These are phyloP conservation scores for Argyrosomus regius DNA, from an alignment of 2,797 vertebrate genomes.

Conservation along the genomic window DNA sequence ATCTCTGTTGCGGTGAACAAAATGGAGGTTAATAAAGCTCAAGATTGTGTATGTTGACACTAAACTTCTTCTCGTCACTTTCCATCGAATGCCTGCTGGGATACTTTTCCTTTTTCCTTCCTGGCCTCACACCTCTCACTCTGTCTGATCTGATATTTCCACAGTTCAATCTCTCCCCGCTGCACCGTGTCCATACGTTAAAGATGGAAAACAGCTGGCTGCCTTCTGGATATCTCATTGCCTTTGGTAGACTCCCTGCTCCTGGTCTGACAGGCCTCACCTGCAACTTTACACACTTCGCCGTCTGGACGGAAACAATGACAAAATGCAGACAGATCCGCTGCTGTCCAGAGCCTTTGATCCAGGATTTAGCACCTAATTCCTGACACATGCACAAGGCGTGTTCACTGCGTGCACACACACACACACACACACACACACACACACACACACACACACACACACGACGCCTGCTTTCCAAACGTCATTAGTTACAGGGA, in stretches of 20 bases:
- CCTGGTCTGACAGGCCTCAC: slow-evolving; percentile 39
- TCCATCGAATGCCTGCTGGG: slow-evolving; percentile 20
- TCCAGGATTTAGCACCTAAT: slow-evolving; percentile 59
- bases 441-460: slow-evolving; percentile 13
- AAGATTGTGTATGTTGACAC: slow-evolving; percentile 25
- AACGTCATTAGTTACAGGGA: slow-evolving; percentile 37
- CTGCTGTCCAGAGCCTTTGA: slow-evolving; percentile 57
- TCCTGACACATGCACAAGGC: slow-evolving; percentile 24
- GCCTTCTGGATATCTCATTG: slow-evolving; percentile 41
- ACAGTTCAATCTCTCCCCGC: slow-evolving; percentile 30
- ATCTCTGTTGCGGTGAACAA: background rate
- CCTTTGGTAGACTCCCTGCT: slow-evolving; percentile 46
- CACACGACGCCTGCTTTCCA: slow-evolving; percentile 1
- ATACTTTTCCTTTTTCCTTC: slow-evolving; percentile 16
- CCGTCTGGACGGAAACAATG: slow-evolving; percentile 69
- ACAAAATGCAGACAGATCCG: slow-evolving; percentile 57
- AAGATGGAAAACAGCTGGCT: slow-evolving; percentile 76
- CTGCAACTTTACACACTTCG: slow-evolving; percentile 53
- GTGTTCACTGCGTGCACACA: background rate
- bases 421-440: background rate
- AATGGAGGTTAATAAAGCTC: background rate
- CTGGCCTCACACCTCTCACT: slow-evolving; percentile 44
- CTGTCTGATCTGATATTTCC: slow-evolving; percentile 57
- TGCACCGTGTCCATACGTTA: slow-evolving; percentile 50
- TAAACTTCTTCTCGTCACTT: slow-evolving; percentile 29